Percentiles rank a stretch among this genome's conserved stretches.
Evolutionary conservation across 2,797 vertebrate genomes (phyloP).

Genomic region (Lagorchestes hirsutus): DNA sequence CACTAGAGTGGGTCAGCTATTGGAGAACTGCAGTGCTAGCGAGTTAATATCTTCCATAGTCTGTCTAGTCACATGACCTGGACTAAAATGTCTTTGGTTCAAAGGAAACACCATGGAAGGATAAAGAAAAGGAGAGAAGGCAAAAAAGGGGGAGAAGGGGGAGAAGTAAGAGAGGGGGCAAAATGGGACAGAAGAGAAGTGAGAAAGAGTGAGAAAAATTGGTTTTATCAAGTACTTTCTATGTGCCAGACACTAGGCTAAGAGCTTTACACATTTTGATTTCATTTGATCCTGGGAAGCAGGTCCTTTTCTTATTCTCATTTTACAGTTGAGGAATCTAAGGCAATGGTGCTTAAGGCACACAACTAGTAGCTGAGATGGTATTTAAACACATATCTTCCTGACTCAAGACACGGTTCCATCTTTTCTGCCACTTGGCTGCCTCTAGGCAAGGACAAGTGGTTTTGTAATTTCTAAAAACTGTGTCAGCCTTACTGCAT

Average conservation of each 20-base stretch:
- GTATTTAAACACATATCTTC: neutral
- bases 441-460: neutral
- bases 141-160: neutral
- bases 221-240: neutral
- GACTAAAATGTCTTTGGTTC: neutral
- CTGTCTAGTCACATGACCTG: neutral
- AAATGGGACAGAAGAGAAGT: neutral
- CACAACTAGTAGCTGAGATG: neutral
- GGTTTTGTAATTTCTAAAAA: slow-evolving; percentile 24
- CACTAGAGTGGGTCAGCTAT: neutral
- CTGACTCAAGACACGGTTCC: neutral
- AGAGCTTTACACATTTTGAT: neutral
- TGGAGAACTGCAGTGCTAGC: neutral
- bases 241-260: neutral
- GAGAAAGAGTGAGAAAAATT: neutral
- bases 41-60: neutral
- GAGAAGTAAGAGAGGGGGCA: neutral
- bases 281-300: neutral
- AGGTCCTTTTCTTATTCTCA: neutral
- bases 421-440: neutral
- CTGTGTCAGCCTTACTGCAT: neutral
- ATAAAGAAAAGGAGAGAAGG: neutral
- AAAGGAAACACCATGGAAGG: neutral
- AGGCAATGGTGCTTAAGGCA: neutral
- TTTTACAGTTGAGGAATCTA: neutral